These are phyloP conservation scores for Hyles lineata DNA, from an alignment of 2,888 invertebrate genomes.

Conservation along the genomic window DNA sequence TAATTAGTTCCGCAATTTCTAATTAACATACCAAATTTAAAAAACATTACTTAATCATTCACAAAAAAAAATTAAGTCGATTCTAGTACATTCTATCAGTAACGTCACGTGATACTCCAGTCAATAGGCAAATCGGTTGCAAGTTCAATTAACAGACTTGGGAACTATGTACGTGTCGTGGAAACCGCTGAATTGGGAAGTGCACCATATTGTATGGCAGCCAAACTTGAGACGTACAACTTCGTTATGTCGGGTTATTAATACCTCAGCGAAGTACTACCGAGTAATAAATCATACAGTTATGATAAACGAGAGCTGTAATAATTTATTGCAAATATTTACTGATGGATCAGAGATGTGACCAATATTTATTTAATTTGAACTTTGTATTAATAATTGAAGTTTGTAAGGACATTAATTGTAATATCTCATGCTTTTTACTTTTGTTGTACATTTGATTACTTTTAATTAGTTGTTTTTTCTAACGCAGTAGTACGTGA, in stretches of 20 bases:
- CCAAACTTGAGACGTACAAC: neutral
- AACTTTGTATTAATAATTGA: no score
- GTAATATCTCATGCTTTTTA: no score
- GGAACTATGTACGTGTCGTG: constrained; percentile 8
- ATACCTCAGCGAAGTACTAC: neutral
- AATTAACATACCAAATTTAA: no score
- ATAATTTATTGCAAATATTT: neutral
- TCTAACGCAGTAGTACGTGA: no score
- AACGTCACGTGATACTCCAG: neutral
- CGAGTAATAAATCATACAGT: neutral
- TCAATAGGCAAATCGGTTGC: neutral
- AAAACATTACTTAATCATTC: no score
- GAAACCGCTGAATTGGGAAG: constrained; percentile 21
- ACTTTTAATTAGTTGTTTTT: no score
- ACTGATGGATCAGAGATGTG: neutral
- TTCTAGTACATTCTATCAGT: no score
- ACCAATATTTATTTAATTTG: no score
- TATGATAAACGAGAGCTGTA: neutral
- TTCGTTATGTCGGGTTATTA: constrained; percentile 5
- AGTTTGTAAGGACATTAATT: no score
- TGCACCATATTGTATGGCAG: constrained; percentile 26
- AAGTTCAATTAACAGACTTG: constrained; percentile 1
- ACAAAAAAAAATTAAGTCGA: no score
- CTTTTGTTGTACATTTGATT: no score
- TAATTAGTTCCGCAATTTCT: no score